Conservation (phyloP, 2,888 invertebrate species). For the Acanthosepion esculentum region DNA sequence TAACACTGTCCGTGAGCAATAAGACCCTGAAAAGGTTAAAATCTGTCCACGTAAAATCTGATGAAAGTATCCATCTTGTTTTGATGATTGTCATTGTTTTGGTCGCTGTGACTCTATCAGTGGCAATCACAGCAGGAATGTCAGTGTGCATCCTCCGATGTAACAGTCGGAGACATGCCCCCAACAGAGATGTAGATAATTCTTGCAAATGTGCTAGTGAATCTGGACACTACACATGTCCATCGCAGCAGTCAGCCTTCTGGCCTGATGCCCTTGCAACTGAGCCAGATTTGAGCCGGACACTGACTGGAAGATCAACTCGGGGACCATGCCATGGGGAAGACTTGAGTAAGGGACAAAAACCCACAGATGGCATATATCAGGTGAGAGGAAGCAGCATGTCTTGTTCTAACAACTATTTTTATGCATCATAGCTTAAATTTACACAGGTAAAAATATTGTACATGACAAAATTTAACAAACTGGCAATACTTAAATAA, state of each 20-base stretch:
- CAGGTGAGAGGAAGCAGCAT: background rate
- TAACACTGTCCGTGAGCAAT: background rate
- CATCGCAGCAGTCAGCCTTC: background rate
- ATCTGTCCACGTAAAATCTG: slow-evolving; percentile 11
- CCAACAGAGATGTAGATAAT: slow-evolving; percentile 33
- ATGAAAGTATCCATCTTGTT: slow-evolving; percentile 9
- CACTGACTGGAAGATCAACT: background rate
- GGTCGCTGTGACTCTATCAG: background rate
- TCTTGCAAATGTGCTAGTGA: background rate
- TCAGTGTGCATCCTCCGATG: background rate
- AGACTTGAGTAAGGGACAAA: background rate
- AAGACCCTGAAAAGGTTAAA: background rate
- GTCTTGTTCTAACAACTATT: background rate
- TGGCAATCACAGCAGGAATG: background rate
- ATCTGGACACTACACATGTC: background rate
- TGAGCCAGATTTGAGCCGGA: slow-evolving; percentile 14
- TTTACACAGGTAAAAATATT: too few relatives aligned
- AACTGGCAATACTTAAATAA: too few relatives aligned
- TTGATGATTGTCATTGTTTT: slow-evolving; percentile 8
- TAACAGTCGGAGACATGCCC: background rate
- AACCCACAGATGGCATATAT: background rate
- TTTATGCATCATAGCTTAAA: background rate
- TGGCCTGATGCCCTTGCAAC: slow-evolving; percentile 8
- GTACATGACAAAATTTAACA: too few relatives aligned
- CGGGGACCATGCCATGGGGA: background rate